These are phyloP conservation scores for Gallinago media DNA, from an alignment of 2,113 vertebrate genomes.

Conservation along the genomic window DNA sequence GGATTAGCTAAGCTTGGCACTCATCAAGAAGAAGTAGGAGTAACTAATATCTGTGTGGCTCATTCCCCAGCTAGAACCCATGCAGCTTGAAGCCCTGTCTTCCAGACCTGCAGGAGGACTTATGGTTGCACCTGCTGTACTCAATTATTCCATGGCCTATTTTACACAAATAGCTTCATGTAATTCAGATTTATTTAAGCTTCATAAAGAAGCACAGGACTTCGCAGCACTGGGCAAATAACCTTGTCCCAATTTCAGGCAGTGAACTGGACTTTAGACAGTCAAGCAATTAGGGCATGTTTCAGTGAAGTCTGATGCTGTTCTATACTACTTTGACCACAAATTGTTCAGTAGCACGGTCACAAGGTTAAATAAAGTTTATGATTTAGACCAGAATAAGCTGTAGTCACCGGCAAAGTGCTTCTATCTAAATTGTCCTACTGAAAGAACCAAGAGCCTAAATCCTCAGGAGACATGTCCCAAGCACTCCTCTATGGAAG, in stretches of 20 bases:
- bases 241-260: neutral
- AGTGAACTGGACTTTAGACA: neutral
- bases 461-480: neutral
- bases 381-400: neutral
- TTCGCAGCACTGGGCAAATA: neutral
- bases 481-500: neutral
- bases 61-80: neutral
- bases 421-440: neutral
- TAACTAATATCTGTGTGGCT: neutral
- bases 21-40: no score
- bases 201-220: neutral
- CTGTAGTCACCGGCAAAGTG: neutral
- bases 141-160: neutral
- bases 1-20: neutral
- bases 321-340: neutral
- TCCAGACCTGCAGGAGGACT: neutral
- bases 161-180: neutral
- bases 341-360: neutral
- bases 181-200: neutral
- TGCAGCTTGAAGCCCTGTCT: neutral
- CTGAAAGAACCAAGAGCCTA: neutral
- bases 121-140: neutral
- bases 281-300: neutral
- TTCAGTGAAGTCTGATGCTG: neutral
- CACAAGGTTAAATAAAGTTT: neutral